These are phyloP conservation scores for Odobenus rosmarus DNA, from an alignment of 2,113 vertebrate genomes.

Conservation along the genomic window DNA sequence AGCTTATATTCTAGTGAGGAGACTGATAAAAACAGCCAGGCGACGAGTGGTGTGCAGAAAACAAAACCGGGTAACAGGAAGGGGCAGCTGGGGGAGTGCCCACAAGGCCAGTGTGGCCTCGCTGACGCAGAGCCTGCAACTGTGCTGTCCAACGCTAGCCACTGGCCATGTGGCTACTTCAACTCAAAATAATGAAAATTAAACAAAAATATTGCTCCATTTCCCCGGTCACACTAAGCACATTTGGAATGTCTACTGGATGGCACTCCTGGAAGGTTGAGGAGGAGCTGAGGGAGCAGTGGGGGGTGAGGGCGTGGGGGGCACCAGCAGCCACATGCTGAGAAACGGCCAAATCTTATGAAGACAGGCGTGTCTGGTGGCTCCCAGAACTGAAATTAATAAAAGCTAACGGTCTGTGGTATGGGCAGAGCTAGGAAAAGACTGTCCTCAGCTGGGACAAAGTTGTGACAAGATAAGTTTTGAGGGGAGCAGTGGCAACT, in stretches of 20 bases:
- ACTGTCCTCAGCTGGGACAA: not conserved
- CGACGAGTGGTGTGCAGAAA: not conserved
- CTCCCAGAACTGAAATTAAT: not conserved
- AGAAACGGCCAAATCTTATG: not conserved
- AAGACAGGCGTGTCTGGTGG: not conserved
- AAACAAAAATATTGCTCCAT: not conserved
- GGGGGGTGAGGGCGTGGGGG: no score
- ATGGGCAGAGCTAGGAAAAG: not conserved
- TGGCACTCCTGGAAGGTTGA: not conserved
- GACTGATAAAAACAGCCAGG: not conserved
- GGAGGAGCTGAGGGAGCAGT: not conserved
- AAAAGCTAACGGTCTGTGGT: not conserved
- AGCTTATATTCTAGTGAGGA: not conserved
- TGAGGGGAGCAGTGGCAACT: not conserved
- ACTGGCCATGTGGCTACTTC: not conserved
- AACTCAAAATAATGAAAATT: not conserved
- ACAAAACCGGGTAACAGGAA: not conserved
- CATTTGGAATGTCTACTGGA: not conserved
- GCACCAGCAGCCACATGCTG: not conserved
- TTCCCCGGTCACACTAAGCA: not conserved
- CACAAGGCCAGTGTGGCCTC: rapidly evolving
- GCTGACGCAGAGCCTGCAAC: not conserved
- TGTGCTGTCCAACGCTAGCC: not conserved
- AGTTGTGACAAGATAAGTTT: not conserved
- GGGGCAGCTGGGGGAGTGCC: not conserved